A percentile compares a stretch with the other conserved stretches of the same genome.
These are phyloP conservation scores for Drosophila neutralis DNA, from an alignment of 2,888 invertebrate species.

Conservation along the genomic window DNA sequence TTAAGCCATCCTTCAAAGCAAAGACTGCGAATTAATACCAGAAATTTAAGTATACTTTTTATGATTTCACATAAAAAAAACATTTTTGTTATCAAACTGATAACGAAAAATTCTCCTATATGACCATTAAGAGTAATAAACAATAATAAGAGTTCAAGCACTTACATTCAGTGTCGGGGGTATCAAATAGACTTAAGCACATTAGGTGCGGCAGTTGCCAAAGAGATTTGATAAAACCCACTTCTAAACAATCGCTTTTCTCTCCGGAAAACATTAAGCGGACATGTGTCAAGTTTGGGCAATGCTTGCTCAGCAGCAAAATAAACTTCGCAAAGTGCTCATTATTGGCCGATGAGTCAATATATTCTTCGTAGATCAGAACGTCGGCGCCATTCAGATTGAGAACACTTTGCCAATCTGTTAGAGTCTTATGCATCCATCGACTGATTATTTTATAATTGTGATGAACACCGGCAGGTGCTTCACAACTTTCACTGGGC, in stretches of 20 bases:
- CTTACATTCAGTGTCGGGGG: conserved; percentile 17
- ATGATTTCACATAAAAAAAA: not conserved
- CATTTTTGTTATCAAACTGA: not conserved
- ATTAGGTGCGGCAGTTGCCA: conserved; percentile 16
- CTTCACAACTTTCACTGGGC: not conserved
- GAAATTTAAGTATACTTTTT: not conserved
- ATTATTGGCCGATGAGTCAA: conserved; percentile 24
- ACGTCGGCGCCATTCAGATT: conserved; percentile 6
- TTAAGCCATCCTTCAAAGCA: conserved; percentile 6
- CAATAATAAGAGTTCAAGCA: not conserved
- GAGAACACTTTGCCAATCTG: conserved; percentile 25
- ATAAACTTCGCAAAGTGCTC: conserved; percentile 22
- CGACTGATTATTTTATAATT: conserved; percentile 30
- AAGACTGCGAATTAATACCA: conserved; percentile 6
- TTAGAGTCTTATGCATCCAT: conserved; percentile 36
- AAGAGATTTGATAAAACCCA: conserved; percentile 14
- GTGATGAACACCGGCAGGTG: not conserved
- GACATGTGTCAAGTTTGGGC: conserved; percentile 32
- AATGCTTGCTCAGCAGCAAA: conserved; percentile 14
- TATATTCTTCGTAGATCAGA: conserved; percentile 33
- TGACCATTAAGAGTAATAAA: not conserved
- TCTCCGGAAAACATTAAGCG: conserved; percentile 28
- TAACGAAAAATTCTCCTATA: conserved; percentile 8
- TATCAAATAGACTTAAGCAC: conserved; percentile 27
- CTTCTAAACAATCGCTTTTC: conserved; percentile 10